Evolutionary conservation across 2,113 vertebrate genomes (phyloP).

Genomic region (Sander lucioperca): DNA sequence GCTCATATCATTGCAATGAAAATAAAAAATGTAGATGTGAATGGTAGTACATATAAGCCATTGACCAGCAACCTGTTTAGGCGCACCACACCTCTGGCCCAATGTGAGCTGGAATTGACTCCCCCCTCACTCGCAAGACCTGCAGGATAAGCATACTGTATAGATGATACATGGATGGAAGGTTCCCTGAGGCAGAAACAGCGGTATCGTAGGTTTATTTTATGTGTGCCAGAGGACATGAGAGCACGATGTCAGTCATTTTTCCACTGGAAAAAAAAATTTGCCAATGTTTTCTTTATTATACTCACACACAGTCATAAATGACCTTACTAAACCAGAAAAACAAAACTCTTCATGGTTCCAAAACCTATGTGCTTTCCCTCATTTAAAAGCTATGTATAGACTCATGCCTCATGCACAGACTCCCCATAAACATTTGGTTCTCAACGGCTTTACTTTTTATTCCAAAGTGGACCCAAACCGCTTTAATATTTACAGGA

Average conservation of each 20-base stretch:
- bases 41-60: not conserved
- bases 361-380: not conserved
- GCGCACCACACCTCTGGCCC: not conserved
- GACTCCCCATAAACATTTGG: slow-evolving; percentile 31
- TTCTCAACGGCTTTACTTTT: slow-evolving; percentile 30
- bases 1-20: no score
- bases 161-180: slow-evolving; percentile 1
- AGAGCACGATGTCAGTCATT: not conserved
- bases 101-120: not conserved
- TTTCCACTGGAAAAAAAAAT: slow-evolving; percentile 23
- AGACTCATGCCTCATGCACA: slow-evolving; percentile 36
- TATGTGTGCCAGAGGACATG: no score
- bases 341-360: slow-evolving; percentile 27
- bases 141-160: not conserved
- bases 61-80: not conserved
- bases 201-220: not conserved
- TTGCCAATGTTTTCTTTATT: not conserved
- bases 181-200: not conserved
- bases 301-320: not conserved
- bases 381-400: slow-evolving; percentile 49
- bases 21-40: not conserved
- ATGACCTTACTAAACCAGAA: slow-evolving; percentile 28
- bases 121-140: not conserved
- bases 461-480: slow-evolving; percentile 26
- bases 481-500: slow-evolving; percentile 46